Percentiles rank a stretch among this genome's conserved stretches.
These are phyloP conservation scores for Falco biarmicus DNA, from an alignment of 2,797 vertebrate species.

Conservation along the genomic window DNA sequence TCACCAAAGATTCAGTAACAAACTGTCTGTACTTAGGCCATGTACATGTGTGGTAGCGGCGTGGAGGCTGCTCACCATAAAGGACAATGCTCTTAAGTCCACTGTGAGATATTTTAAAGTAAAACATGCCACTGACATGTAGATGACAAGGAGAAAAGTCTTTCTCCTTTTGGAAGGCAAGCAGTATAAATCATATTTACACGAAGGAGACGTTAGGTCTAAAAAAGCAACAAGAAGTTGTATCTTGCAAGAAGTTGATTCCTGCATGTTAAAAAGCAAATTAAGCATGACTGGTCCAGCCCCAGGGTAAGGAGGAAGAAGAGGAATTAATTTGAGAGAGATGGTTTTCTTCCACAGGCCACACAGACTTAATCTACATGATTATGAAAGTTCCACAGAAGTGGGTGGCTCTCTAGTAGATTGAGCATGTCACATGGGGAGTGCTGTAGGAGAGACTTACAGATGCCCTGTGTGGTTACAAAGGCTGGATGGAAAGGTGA, in stretches of 20 bases:
- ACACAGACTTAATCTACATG: not conserved
- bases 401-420: not conserved
- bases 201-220: not conserved
- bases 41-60: fast-evolving
- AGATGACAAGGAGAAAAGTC: not conserved
- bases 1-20: not conserved
- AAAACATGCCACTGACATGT: not conserved
- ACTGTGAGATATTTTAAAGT: not conserved
- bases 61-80: not conserved
- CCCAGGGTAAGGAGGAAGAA: not conserved
- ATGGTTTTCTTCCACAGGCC: not conserved
- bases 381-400: not conserved
- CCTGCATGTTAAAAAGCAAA: not conserved
- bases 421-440: not conserved
- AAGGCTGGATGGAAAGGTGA: not conserved
- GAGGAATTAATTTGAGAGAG: not conserved
- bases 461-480: not conserved
- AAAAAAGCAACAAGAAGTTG: not conserved
- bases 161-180: not conserved
- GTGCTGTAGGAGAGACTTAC: not conserved
- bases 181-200: not conserved
- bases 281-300: not conserved
- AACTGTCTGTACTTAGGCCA: not conserved
- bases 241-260: not conserved
- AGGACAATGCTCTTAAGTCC: not conserved